Percentiles rank a stretch among this genome's conserved stretches.
Evolutionary conservation across 1,140 invertebrate genomes (phyloP).

Genomic region (Drosophila nasuta): DNA sequence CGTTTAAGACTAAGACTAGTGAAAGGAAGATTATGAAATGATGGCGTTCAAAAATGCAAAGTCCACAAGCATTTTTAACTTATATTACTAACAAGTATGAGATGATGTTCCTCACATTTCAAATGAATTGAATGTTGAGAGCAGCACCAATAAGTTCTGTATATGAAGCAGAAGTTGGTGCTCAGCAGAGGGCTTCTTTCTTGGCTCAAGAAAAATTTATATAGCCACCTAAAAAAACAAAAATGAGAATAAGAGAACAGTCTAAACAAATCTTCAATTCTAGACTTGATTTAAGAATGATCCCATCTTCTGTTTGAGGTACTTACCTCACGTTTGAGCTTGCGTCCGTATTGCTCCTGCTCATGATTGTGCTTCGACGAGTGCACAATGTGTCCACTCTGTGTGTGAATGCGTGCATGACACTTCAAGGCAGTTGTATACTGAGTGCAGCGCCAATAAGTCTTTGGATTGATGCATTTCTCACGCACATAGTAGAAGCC

Average conservation of each 20-base stretch:
- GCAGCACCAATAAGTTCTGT: too few relatives aligned
- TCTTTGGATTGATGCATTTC: slow-evolving; percentile 68
- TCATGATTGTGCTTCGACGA: slow-evolving; percentile 69
- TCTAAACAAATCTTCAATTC: too few relatives aligned
- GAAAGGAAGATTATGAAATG: neutral
- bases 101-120: too few relatives aligned
- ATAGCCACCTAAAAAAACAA: too few relatives aligned
- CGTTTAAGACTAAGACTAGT: slow-evolving; percentile 2
- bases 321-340: neutral
- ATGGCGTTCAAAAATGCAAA: neutral
- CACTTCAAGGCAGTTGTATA: slow-evolving; percentile 77
- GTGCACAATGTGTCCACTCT: slow-evolving; percentile 61
- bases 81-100: too few relatives aligned
- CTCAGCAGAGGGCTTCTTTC: too few relatives aligned
- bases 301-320: too few relatives aligned
- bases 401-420: slow-evolving; percentile 74
- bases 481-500: slow-evolving; percentile 77
- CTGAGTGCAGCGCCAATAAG: slow-evolving; percentile 81
- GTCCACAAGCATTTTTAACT: neutral
- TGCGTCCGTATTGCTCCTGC: slow-evolving; percentile 31
- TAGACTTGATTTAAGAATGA: too few relatives aligned
- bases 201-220: too few relatives aligned
- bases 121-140: too few relatives aligned
- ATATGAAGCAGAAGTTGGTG: too few relatives aligned
- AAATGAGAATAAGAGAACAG: too few relatives aligned